Base-by-base conservation (phyloP, 2,888 invertebrate species). In the Sicus ferrugineus region DNA sequence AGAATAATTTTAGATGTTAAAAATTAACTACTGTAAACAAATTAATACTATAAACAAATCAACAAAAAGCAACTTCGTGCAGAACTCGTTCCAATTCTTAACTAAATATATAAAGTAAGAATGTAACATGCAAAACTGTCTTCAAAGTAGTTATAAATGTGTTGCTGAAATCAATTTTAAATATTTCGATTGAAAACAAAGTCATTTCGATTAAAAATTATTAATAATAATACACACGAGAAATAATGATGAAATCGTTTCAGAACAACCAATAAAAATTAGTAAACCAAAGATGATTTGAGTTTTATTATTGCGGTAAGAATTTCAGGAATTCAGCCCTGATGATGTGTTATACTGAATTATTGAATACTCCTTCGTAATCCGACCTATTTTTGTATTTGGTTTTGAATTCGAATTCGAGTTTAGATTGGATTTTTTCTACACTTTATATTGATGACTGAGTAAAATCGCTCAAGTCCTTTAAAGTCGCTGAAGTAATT, bases 131-230 rank as follows among this genome's bases (percentile, higher is more conserved):
- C 5, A 4, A 14, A 61, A 58, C 71, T 46, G 48, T 64, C 59
- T 50, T 46, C 34, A 63, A 67, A 67, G 68, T 59, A 72, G 70
- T 28, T 31, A 70, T 70, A 52, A 67, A 73, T 67, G 42, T 67
- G 61, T 68, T 70, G 70, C 62, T 69, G n/a, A 66, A 67, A 69
- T 71, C 61, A 68, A 58, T 70, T 68, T 67, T 62, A 61, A 71
- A 71, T 65, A 30, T 59, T 68, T 68, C n/a, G n/a, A 68, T 69
- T 62, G 58, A 63, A 38, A 9, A 38, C 11, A 68, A 56, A 58
- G 67, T 63, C 21, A 62, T 64, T 70, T n/a, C n/a, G n/a, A n/a
- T n/a, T 21, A 68, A 68, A 69, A n/a, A 52, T 62, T 56, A 58
- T 66, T 59, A 52, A 64, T 34, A 58, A 28, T n/a, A 58, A 58